Evolutionary conservation across 2,888 invertebrate genomes (phyloP).

Genomic region (Zaprionus obscuricornis): DNA sequence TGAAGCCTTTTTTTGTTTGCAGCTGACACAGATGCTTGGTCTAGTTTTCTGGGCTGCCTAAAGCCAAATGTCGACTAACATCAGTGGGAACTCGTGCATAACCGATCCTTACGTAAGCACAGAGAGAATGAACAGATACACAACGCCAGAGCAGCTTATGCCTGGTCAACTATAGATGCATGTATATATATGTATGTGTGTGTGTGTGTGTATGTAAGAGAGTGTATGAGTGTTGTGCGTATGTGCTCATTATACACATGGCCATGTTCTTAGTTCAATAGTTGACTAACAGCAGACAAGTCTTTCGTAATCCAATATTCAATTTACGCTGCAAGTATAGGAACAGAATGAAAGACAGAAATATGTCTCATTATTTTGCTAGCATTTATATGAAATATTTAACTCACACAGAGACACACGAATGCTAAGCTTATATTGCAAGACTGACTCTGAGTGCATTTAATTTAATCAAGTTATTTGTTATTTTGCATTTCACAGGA

Average conservation of each 20-base stretch:
- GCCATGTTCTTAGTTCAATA: slow-evolving; percentile 18
- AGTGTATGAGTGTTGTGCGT: neutral
- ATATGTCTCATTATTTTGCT: slow-evolving; percentile 55
- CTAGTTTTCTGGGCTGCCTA: neutral
- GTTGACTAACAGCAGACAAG: slow-evolving; percentile 40
- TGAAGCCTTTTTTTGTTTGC: neutral
- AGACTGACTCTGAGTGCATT: too few species aligned
- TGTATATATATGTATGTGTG: neutral
- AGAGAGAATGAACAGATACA: slow-evolving; percentile 8
- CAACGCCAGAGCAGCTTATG: neutral
- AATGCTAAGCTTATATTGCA: too few species aligned
- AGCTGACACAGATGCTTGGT: slow-evolving; percentile 12
- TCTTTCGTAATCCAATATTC: slow-evolving; percentile 45
- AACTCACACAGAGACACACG: too few species aligned
- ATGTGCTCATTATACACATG: slow-evolving; percentile 13
- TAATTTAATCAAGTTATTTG: too few species aligned
- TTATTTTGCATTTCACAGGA: slow-evolving; percentile 67
- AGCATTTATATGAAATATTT: too few species aligned
- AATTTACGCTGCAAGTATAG: neutral
- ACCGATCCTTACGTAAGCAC: slow-evolving; percentile 37
- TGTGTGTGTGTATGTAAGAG: neutral
- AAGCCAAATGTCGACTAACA: slow-evolving; percentile 34
- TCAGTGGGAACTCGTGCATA: slow-evolving; percentile 63
- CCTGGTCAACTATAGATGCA: slow-evolving; percentile 4
- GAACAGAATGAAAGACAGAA: slow-evolving; percentile 9